Evolutionary conservation across 1,140 invertebrate species (phyloP).

Genomic region (Archegozetes longisetosus): DNA sequence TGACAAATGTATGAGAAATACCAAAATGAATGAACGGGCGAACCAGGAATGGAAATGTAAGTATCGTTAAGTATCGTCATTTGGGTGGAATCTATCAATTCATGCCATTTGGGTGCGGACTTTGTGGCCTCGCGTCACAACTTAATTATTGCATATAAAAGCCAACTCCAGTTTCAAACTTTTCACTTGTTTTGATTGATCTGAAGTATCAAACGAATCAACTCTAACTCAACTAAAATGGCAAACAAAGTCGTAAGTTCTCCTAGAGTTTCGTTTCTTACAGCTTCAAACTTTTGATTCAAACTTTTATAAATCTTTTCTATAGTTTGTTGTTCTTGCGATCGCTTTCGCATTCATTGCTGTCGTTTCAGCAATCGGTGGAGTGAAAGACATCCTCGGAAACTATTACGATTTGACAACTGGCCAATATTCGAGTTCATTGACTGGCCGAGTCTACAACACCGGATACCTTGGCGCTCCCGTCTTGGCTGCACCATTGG

Average conservation of each 20-base stretch:
- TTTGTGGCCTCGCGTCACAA: neutral
- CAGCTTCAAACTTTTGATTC: neutral
- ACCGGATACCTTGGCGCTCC: slow-evolving; percentile 15
- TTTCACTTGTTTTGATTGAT: neutral
- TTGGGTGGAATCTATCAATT: neutral
- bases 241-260: neutral
- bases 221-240: neutral
- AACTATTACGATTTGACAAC: slow-evolving; percentile 23
- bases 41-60: neutral
- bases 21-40: neutral
- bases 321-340: slow-evolving; percentile 4
- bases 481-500: neutral
- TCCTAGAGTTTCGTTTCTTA: neutral
- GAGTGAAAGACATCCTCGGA: slow-evolving; percentile 19
- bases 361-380: slow-evolving; percentile 15
- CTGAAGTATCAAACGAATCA: neutral
- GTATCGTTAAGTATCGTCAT: neutral
- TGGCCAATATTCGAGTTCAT: slow-evolving; percentile 22
- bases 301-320: neutral
- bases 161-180: neutral
- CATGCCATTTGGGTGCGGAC: neutral
- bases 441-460: slow-evolving; percentile 24
- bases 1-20: neutral
- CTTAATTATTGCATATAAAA: neutral
- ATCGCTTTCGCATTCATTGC: slow-evolving; percentile 12